These are phyloP conservation scores for Pontoporia blainvillei DNA, from an alignment of 2,113 vertebrate genomes.

Conservation along the genomic window DNA sequence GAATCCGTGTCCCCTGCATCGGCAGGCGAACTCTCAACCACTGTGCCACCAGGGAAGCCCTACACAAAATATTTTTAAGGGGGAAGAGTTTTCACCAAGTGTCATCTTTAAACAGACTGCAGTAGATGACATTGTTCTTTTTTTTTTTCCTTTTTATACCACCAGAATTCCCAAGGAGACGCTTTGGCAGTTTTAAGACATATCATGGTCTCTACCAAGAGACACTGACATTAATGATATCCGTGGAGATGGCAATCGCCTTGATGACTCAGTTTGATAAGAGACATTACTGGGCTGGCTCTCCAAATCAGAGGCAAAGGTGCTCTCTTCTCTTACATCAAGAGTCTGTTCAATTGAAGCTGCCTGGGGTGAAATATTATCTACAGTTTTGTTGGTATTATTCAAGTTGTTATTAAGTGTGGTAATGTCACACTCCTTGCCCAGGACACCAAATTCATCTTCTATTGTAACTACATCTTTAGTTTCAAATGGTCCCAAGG, in stretches of 20 bases:
- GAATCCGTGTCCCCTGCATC: too few relatives aligned
- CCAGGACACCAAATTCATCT: conserved; percentile 52
- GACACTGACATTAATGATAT: conserved; percentile 66
- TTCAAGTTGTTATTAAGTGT: conserved; percentile 26
- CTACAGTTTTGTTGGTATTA: conserved; percentile 41
- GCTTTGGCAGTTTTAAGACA: conserved; percentile 79
- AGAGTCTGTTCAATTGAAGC: conserved; percentile 50
- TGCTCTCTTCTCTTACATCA: conserved; percentile 40
- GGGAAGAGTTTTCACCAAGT: conserved; percentile 41
- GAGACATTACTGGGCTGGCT: conserved; percentile 14
- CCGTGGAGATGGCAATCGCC: conserved; percentile 62
- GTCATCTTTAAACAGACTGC: conserved; percentile 53
- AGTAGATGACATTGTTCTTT: conserved; percentile 46
- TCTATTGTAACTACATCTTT: conserved; percentile 62
- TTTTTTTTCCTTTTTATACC: conserved; percentile 63
- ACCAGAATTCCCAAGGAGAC: conserved; percentile 64
- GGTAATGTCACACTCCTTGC: conserved; percentile 35
- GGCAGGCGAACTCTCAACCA: too few relatives aligned
- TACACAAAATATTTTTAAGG: conserved; percentile 29
- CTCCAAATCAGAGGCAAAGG: conserved; percentile 34
- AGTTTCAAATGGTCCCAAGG: conserved; percentile 32
- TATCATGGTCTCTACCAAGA: conserved; percentile 65
- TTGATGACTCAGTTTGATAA: conserved; percentile 66
- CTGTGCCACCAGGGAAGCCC: too few relatives aligned
- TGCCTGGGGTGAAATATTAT: conserved; percentile 30